Conservation (phyloP, 1,140 invertebrate species). For the Pantala flavescens region DNA sequence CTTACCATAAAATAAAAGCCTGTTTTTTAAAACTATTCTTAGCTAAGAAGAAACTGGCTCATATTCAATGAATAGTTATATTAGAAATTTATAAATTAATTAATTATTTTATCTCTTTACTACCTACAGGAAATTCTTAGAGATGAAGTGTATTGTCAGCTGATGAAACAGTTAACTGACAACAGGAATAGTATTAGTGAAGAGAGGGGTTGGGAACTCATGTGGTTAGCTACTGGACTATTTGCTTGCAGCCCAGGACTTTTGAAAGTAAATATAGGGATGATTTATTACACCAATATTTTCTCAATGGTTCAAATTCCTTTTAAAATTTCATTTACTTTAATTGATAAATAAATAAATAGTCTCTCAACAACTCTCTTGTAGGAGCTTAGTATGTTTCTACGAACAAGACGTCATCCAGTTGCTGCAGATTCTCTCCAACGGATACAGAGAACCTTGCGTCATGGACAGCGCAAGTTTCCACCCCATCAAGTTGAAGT, state of each 20-base stretch:
- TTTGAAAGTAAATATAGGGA: slow-evolving; percentile 34
- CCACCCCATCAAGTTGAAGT: slow-evolving; percentile 89
- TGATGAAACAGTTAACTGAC: slow-evolving; percentile 87
- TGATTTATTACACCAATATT: neutral
- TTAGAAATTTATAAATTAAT: no score
- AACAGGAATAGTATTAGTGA: slow-evolving; percentile 74
- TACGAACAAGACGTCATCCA: slow-evolving; percentile 65
- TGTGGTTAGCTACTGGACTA: slow-evolving; percentile 82
- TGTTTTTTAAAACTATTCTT: no score
- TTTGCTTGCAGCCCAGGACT: slow-evolving; percentile 62
- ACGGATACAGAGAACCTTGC: slow-evolving; percentile 67
- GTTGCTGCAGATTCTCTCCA: slow-evolving; percentile 72
- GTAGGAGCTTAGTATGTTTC: slow-evolving; percentile 50
- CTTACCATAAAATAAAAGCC: no score
- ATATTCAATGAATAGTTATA: no score
- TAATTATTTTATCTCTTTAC: no score
- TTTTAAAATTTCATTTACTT: neutral
- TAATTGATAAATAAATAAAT: neutral
- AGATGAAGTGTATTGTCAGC: slow-evolving; percentile 89
- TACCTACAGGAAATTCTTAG: slow-evolving; percentile 54
- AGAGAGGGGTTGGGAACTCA: slow-evolving; percentile 84
- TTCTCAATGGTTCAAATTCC: neutral
- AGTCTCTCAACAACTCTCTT: no score
- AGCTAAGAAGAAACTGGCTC: no score
- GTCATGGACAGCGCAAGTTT: slow-evolving; percentile 70